Base-by-base conservation (phyloP, 2,888 invertebrate genomes). In the Eurytoma californica region DNA sequence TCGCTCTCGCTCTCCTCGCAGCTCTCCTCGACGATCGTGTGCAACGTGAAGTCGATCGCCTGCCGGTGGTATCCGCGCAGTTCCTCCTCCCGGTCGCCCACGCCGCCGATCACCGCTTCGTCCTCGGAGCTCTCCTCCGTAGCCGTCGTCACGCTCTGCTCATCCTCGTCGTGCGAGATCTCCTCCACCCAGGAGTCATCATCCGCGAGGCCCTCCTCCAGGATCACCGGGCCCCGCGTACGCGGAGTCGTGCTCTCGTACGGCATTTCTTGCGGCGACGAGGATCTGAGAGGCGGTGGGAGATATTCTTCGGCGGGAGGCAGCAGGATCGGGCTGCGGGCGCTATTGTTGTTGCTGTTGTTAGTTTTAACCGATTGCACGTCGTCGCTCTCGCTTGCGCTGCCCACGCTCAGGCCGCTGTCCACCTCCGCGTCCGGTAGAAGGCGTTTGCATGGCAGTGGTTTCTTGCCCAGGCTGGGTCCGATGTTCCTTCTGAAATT, bases 151-250 rank as follows among this genome's bases (percentile, higher is more conserved):
- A 92, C 93, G 82, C 91, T 92, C 68, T 92, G 91, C 49, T 93
- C 93, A 84, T 95, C 95, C 83, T 95, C 95, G 86, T 95, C 95
- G 89, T 95, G 94, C 85, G 95, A 95, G 82, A 95, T 92, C 89
- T 97, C 96, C 90, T 97, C 97, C 82, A 97, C 96, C 97, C 97
- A 97, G 81, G 96, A 96, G 89, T 97, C 97, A 90, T 97, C 96
- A 88, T 97, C 97, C 70, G 97, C 96, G 78, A 96, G 91, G 82
- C 96, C 96, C 91, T 97, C 96, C 90, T 96, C 96, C 83, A 96
- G 93, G 86, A 94, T 94, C 82, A 94, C 93, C 74, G 82, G 82
- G 73, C 84, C 95, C 90, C 96, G 95, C 85, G 95, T 92, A 86
- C 94, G 94, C 83, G 93, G 93, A 82, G 24, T 14, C 51, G 24